Evolutionary conservation across 2,113 vertebrate genomes (phyloP), one percentile per base, ranked within the genome.

Genomic region (Gallinago jamesoni): DNA sequence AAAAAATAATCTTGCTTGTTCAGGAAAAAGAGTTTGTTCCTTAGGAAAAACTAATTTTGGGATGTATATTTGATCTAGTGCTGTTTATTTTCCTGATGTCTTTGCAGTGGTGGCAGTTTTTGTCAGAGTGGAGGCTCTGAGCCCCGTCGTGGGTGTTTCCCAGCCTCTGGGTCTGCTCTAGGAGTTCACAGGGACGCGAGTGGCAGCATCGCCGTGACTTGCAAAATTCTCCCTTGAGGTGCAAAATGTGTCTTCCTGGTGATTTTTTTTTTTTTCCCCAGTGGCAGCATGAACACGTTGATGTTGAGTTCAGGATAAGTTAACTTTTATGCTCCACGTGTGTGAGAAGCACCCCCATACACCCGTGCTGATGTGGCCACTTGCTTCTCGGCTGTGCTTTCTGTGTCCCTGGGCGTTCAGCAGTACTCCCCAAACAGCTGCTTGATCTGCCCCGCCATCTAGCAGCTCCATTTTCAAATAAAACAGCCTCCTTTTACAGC

Each of bases 361-460:
- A 41, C 18, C 50, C 0, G 0, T 2, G 24, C 30, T 15, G n/a
- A n/a, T 35, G 56, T 20, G 21, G 6, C n/a, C 53, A 9, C 56
- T 87, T n/a, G 23, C 56, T 55, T 74, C 64, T 91, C 6, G 1
- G 30, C 57, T 2, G 0, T 64, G 35, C 37, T 70, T 80, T 69
- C 45, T 66, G 28, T 7, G 0, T 83, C 30, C 0, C 0, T 5
- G 41, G 39, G 6, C 52, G 5, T 68, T 63, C 31, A 63, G 8
- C 76, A 83, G 45, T 6, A 8, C 69, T 72, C 91, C 57, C 60
- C 41, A 72, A 84, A 39, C 30, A 79, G 74, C 35, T 87, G 39
- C 52, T 89, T 5, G 1, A 48, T 90, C 87, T n/a, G 43, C 64
- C 16, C 64, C 4, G 1, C 72, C 76, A 84, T 59, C 14, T 7